Base-by-base conservation (phyloP, 2,888 invertebrate genomes). In the Cephus runcator region DNA sequence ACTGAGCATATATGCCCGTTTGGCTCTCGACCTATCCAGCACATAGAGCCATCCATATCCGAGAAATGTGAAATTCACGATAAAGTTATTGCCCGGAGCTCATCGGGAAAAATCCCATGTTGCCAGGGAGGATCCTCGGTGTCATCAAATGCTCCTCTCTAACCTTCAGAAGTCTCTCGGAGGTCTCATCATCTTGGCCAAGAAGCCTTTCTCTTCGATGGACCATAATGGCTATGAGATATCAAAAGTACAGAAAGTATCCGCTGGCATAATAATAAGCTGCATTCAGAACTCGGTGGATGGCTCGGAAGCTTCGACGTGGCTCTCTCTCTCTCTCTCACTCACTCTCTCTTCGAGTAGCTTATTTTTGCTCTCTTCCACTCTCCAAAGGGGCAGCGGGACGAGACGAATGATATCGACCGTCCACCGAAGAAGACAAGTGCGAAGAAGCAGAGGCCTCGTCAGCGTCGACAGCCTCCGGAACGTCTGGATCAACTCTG, bases 401-500 rank as follows among this genome's bases (percentile, higher is more conserved):
- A 1, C 0, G 15, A 71, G 71, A 79, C 78, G 78, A 81, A 81
- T 80, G 80, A 81, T 83, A 83, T 81, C 82, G 81, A 81, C 79
- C 77, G 79, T 56, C 9, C 23, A 56, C 79, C 68, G 73, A 75
- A 74, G 68, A 76, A 77, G 34, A 77, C 11, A 74, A 76, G 56
- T 56, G 73, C 40, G 73, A 68, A 36, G 3, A 31, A 77, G 73
- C 9, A 73, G 33, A 75, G 33, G 40, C 4, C n/a, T 69, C n/a
- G 9, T 56, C 56, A 56, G 6, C 23, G 15, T 56, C 40, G 0
- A 15, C 40, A 40, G 15, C 40, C 15, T 40, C 40, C 15, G 40
- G 15, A 40, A 4, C 12, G 40, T 15, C 56, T 15, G 23, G 23
- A 56, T 2, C 2, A 2, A 56, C 56, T 2, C 6, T 6, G 12